Conservation (phyloP, 2,797 vertebrate genomes). For the Bufotes viridis region DNA sequence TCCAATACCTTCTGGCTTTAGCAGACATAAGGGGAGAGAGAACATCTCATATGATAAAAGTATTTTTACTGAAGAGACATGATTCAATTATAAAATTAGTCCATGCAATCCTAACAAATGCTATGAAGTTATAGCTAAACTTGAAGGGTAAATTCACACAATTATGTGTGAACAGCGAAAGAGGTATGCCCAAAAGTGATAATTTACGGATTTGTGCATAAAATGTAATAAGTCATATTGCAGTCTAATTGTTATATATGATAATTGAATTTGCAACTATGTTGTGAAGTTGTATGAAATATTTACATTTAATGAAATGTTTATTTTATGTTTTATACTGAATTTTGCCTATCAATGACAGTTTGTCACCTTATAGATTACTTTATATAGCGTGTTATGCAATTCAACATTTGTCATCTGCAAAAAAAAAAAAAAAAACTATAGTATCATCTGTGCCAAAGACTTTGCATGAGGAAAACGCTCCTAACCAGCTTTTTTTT, state of each 20-base stretch:
- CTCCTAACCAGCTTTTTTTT: constrained; percentile 14
- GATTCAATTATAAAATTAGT: not conserved
- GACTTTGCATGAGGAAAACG: not conserved
- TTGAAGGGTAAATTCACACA: not conserved
- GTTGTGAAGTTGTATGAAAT: not conserved
- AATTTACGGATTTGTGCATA: not conserved
- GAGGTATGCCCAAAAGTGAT: constrained; percentile 2
- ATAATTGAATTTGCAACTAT: not conserved
- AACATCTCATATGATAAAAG: not conserved
- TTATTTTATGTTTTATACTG: not conserved
- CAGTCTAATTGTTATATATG: not conserved
- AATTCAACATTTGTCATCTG: constrained; percentile 16
- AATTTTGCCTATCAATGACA: not conserved
- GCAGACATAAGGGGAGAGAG: not conserved
- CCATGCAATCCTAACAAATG: not conserved
- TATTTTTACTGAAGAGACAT: not conserved
- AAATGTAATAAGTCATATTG: not conserved
- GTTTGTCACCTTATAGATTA: not conserved
- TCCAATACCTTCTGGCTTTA: not conserved
- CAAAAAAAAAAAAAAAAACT: not conserved
- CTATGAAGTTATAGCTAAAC: not conserved
- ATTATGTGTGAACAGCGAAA: not conserved
- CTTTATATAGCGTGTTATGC: not conserved
- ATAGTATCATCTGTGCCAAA: no score
- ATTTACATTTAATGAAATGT: not conserved